Evolutionary conservation across 2,888 invertebrate genomes (phyloP), one percentile per base, ranked within the genome.

Genomic region (Trimorus sp.): DNA sequence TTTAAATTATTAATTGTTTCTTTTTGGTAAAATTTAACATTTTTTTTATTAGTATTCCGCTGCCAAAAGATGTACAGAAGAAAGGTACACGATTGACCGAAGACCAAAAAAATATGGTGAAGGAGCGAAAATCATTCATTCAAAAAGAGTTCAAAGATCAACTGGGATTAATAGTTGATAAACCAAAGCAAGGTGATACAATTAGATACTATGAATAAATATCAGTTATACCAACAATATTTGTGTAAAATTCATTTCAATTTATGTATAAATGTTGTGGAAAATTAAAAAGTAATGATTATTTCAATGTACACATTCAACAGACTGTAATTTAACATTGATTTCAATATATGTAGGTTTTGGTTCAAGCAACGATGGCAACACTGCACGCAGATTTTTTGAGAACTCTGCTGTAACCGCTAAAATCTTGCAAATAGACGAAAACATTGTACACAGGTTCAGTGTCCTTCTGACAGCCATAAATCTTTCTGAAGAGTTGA

Each of bases 341-440:
- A 42, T 42, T n/a, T 12, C 36, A 8, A 77, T 69, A 7, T 48
- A 48, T 7, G n/a, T 15, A 51, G 53, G 65, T 38, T 65, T 65
- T 40, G 53, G 65, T 12, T 65, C 65, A 36, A 56, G 54, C 15
- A 68, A 68, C 56, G 26, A 68, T 36, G 68, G 68, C 7, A 68
- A 68, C 37, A 68, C 68, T 40, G 40, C 68, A n/a, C 15, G 68
- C 26, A 56, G 37, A 45, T 56, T 68, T 45, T 68, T 68, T 36
- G 26, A 42, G 4, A 58, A 68, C n/a, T 11, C 45, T 53, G 48
- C 38, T 0, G 26, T 56, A 8, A 9, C 68, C 11, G 56, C 68
- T 45, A 45, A 68, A 45, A 68, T 68, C 15, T 54, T 54, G 45
- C 42, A 37, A 38, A 15, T 66, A 38, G 54, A 66, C 5, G 38